Evolutionary conservation across 1,140 invertebrate genomes (phyloP), one percentile per base, ranked within the genome.

Genomic region (Hermatobates lingyangjiaoensis): DNA sequence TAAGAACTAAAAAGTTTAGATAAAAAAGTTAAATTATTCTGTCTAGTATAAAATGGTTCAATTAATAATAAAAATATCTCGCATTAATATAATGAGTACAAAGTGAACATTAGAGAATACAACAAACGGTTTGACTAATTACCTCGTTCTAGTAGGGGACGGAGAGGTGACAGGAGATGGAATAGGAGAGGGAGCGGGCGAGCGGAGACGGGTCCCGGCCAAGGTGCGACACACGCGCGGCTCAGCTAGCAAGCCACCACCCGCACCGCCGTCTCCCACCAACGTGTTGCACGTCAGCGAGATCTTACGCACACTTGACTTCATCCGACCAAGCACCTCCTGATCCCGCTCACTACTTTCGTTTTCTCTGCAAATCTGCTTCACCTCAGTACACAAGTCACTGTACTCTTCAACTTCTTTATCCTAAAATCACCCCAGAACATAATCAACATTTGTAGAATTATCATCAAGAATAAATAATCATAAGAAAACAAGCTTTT

Each of bases 151-250:
- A 26, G 59, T 62, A 1, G 62, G 61, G 51, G 74, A 69, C 23
- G 80, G 79, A 63, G 74, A 79, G 52, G 77, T 74, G 53, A 76
- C 72, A 23, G 80, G 80, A 30, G 77, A 78, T 47, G 77, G 73
- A 53, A 75, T 73, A 45, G 78, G 79, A 57, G 74, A 77, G 24
- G 79, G 78, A 46, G 74, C 74, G 40, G 79, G 79, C 48, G 77
- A 79, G 52, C 76, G 71, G 52, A 79, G 66, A 45, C 76, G 70
- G 26, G 72, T 57, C 45, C 61, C 55, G 25, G 14, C 50, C 49
- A 25, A 42, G 27, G 5, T 49, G 4, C 39, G 5, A 5, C 14
- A 42, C 5, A 20, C 5, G 5, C 39, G 14, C 18, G 18, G 5
- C 39, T 26, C 61, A 55, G 15, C 55, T 55, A 26, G 63, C 66